A percentile compares a stretch with the other conserved stretches of the same genome.
Evolutionary conservation across 2,888 invertebrate species (phyloP).

Genomic region (Drosophila macrospina): DNA sequence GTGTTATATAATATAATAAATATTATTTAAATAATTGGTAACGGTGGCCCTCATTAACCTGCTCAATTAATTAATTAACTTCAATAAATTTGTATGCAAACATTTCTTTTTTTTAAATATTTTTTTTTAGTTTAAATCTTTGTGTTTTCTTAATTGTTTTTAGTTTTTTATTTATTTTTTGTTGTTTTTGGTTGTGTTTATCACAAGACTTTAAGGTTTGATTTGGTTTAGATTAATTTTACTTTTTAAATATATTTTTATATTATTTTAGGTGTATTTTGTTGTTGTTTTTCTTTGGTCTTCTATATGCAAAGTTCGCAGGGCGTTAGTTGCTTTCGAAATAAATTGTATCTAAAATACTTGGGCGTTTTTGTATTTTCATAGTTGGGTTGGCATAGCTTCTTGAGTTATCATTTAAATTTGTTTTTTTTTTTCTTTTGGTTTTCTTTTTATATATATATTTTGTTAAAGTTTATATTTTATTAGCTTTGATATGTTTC

Average conservation of each 20-base stretch:
- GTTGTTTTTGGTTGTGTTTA: slow-evolving; percentile 54
- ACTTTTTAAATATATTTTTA: slow-evolving; percentile 16
- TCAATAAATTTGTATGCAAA: slow-evolving; percentile 65
- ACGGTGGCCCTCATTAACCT: slow-evolving; percentile 77
- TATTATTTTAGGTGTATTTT: slow-evolving; percentile 25
- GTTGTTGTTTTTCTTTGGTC: slow-evolving; percentile 41
- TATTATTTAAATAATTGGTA: slow-evolving; percentile 62
- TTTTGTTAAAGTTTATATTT: slow-evolving; percentile 13
- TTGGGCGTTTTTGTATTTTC: slow-evolving; percentile 47
- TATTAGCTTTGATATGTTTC: slow-evolving; percentile 73
- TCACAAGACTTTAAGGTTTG: slow-evolving; percentile 69
- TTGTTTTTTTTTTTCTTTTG: slow-evolving; percentile 18
- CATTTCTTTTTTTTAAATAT: slow-evolving; percentile 24
- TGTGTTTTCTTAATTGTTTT: not conserved
- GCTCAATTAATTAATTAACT: slow-evolving; percentile 64
- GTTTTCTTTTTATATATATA: slow-evolving; percentile 27
- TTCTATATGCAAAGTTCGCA: slow-evolving; percentile 46
- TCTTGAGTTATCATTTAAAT: slow-evolving; percentile 36
- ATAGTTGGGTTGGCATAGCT: slow-evolving; percentile 65
- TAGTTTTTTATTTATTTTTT: not conserved
- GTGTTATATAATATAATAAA: slow-evolving; percentile 52
- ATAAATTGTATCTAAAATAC: slow-evolving; percentile 76
- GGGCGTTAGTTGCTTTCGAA: slow-evolving; percentile 35
- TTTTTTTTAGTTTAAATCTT: slow-evolving; percentile 25
- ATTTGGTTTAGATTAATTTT: slow-evolving; percentile 44